Evolutionary conservation across 2,113 vertebrate species (phyloP), one percentile per base, ranked within the genome.

Genomic region (Siniperca knerii): DNA sequence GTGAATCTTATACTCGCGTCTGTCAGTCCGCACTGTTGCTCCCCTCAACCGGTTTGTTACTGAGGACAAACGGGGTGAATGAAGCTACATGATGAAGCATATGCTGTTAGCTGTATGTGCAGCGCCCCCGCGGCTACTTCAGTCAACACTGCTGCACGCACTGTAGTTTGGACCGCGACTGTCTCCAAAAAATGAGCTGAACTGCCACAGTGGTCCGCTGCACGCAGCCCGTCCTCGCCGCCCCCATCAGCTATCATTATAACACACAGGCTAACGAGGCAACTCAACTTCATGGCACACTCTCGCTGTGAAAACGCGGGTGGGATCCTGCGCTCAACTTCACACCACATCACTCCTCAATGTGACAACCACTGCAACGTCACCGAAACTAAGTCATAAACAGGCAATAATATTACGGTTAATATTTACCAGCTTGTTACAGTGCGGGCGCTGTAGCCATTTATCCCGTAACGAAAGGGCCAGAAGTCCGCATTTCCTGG

Each of bases 401-500:
- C 85, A 62, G 21, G 42, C 54, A 33, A 25, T 15, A 70, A 35
- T 23, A 29, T 25, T 20, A 52, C 13, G 70, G 79, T 86, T 81
- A 11, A 79, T 86, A 89, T 90, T 91, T 95, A 96, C 96, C 95
- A 88, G 91, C 76, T 87, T 70, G 92, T 84, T 93, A 91, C 85
- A 20, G 79, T 52, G 46, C 79, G 82, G 16, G 68, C 16, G 84
- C 87, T 89, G 93, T 88, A 93, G 91, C 88, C 92, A 85, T 95
- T 90, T 94, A 95, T 93, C 94, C 93, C 71, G 89, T 58, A 65
- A 73, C 73, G 82, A 90, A 89, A 79, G 89, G 84, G 92, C 89
- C 92, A 90, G 81, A 89, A 85, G 87, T 94, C 93, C 87, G 95
- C 95, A 95, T 95, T 94, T 95, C 92, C 93, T 94, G 90, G 90